A percentile compares a stretch with the other conserved stretches of the same genome.
These are phyloP conservation scores for Imbricaverruca yamaguchii DNA, from an alignment of 2,888 invertebrate species.

Conservation along the genomic window DNA sequence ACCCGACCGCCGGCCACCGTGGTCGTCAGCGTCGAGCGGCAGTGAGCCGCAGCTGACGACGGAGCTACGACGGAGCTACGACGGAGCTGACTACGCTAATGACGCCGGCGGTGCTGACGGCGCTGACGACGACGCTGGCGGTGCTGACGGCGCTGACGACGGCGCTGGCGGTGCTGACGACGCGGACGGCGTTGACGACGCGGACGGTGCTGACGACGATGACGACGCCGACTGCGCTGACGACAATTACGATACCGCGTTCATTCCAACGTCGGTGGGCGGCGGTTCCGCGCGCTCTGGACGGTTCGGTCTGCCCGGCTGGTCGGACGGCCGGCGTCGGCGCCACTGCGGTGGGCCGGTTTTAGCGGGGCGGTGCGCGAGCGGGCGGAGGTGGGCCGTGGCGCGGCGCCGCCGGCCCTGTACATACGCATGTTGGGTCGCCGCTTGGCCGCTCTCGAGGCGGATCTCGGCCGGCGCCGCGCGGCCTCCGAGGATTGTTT, in stretches of 20 bases:
- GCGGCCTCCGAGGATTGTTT: background rate
- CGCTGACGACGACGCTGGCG: too few relatives aligned
- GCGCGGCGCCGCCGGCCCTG: background rate
- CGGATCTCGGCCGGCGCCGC: background rate
- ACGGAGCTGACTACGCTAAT: too few relatives aligned
- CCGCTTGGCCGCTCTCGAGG: background rate
- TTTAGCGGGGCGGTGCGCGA: background rate
- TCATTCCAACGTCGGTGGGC: too few relatives aligned
- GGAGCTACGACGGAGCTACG: background rate
- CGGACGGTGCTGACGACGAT: too few relatives aligned
- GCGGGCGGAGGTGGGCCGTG: background rate
- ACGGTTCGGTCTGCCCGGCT: too few relatives aligned
- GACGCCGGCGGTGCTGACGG: too few relatives aligned
- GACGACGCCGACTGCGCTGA: too few relatives aligned
- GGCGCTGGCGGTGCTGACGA: too few relatives aligned
- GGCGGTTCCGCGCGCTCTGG: too few relatives aligned
- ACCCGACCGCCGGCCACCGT: slow-evolving; percentile 6
- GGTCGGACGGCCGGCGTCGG: background rate
- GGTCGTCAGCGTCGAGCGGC: slow-evolving; percentile 1
- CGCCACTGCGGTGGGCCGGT: background rate
- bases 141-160: too few relatives aligned
- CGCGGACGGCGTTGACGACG: too few relatives aligned
- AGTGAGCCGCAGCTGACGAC: background rate
- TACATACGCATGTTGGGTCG: background rate
- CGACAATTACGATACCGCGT: too few relatives aligned